Percentiles rank a stretch among this genome's conserved stretches.
These are phyloP conservation scores for Calyptomena viridis DNA, from an alignment of 2,113 vertebrate species.

Conservation along the genomic window DNA sequence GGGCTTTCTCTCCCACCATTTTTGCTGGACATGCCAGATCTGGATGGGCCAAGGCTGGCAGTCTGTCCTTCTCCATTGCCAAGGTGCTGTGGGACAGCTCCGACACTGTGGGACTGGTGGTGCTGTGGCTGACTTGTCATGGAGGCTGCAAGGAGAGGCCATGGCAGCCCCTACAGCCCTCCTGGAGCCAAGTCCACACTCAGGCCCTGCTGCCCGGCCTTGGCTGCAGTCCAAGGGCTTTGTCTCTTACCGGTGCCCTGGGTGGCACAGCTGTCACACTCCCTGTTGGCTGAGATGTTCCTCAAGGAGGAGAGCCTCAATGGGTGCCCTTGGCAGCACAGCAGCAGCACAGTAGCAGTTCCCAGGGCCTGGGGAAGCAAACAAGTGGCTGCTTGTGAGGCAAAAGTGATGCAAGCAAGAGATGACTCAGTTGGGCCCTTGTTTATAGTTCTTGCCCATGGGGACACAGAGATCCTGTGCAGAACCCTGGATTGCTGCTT, in stretches of 20 bases:
- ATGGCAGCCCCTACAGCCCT: no score
- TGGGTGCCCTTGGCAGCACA: not conserved
- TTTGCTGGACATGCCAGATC: accelerated
- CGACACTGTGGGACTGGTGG: no score
- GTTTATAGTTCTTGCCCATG: no score
- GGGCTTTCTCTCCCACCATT: not conserved
- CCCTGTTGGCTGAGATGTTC: not conserved
- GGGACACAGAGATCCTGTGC: no score
- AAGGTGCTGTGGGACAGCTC: not conserved
- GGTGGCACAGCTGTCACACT: not conserved
- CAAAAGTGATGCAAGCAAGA: not conserved
- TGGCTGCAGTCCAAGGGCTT: not conserved
- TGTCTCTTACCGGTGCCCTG: not conserved
- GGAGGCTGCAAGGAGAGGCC: not conserved
- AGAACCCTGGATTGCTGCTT: not conserved
- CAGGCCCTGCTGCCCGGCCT: not conserved
- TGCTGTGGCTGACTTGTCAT: not conserved
- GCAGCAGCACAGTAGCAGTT: not conserved
- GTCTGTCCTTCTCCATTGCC: not conserved
- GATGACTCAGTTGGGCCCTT: not conserved
- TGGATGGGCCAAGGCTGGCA: no score
- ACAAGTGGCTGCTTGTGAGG: accelerated
- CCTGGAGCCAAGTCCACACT: not conserved
- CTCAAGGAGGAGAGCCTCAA: accelerated
- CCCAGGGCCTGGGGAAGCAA: not conserved